Evolutionary conservation across 2,113 vertebrate genomes (phyloP), one percentile per base, ranked within the genome.

Genomic region (Sinosuthora webbiana): DNA sequence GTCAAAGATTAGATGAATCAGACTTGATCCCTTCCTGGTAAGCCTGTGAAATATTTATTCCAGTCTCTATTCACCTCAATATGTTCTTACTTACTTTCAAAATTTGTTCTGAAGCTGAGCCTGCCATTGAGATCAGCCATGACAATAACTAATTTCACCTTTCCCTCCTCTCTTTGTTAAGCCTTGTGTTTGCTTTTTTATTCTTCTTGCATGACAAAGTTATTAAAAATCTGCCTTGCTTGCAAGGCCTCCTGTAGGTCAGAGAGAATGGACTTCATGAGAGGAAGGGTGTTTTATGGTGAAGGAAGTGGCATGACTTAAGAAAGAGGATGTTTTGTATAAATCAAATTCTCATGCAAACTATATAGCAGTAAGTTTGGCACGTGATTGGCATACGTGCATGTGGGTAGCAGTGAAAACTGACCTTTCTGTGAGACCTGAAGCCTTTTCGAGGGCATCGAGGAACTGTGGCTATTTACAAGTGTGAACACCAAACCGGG

Each of bases 1-100:
- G 73, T 89, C 69, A 91, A 39, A 81, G 64, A 89, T 90, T 81
- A 93, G 64, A 70, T 77, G 64, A 94, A 73, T 93, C 73, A 87
- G 68, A 84, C 23, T 90, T 79, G 83, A 88, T 93, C 62, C 44
- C 52, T 62, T 84, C 77, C 50, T 74, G 47, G 56, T 91, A 84
- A 83, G 57, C 64, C 42, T 77, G 35, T 78, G 64, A 52, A 84
- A 9, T 84, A 74, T 83, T 92, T 89, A 59, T 91, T 89, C 33
- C 35, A 67, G 28, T 77, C 31, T 80, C 55, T 87, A 10, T 73
- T 77, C 33, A 65, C 50, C 68, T 95, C 52, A 47, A 22, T 81
- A 39, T 70, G 11, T 53, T 92, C 56, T 50, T 56, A 28, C 35
- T 82, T 87, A 31, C 17, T 89, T 83, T 77, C 64, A 81, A 77